Evolutionary conservation across 1,140 invertebrate genomes (phyloP).

Genomic region (Harlomillsia oculata): DNA sequence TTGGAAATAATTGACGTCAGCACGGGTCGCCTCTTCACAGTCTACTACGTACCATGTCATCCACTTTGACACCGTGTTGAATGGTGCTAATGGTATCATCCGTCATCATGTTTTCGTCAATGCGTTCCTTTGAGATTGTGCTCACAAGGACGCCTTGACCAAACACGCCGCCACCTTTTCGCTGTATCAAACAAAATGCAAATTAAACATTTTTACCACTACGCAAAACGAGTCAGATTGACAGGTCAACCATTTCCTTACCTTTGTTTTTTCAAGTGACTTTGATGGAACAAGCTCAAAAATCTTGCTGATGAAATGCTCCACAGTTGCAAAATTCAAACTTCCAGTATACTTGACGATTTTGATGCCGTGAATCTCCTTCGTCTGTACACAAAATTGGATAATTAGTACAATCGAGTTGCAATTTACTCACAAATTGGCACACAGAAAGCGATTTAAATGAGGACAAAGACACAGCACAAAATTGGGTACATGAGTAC

Average conservation of each 20-base stretch:
- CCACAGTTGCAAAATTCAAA: conserved; percentile 62
- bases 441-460: neutral
- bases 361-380: conserved; percentile 57
- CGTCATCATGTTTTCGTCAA: no score
- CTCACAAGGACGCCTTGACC: conserved; percentile 32
- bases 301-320: conserved; percentile 52
- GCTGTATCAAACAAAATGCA: conserved; percentile 38
- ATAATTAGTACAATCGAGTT: neutral
- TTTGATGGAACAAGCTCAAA: conserved; percentile 46
- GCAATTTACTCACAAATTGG: neutral
- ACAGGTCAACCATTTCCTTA: no score
- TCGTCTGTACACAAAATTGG: conserved; percentile 44
- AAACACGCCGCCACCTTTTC: conserved; percentile 29
- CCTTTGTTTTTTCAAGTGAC: no score
- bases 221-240: no score
- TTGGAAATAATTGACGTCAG: no score
- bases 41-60: no score
- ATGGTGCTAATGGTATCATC: no score
- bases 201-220: no score
- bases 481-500: conserved; percentile 37
- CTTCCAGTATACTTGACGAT: conserved; percentile 68
- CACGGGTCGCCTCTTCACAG: no score
- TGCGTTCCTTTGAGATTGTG: conserved; percentile 32
- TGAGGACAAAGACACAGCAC: no score
- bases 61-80: no score